Evolutionary conservation across 1,140 invertebrate genomes (phyloP).

Genomic region (Monochamus saltuarius): DNA sequence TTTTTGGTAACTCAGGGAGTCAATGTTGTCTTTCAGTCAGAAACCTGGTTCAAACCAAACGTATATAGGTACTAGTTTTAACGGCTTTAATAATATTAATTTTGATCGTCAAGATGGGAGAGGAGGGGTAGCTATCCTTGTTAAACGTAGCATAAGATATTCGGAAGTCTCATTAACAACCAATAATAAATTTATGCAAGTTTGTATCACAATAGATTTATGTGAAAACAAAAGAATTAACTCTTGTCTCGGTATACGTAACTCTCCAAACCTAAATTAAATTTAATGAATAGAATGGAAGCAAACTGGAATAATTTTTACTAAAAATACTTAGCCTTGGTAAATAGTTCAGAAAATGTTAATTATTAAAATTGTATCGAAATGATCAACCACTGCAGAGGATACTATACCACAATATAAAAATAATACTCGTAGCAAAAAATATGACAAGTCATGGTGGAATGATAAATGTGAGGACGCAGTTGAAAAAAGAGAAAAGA

Average conservation of each 20-base stretch:
- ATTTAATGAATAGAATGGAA: background rate
- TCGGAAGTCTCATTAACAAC: background rate
- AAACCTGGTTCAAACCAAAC: slow-evolving; percentile 11
- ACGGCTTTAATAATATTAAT: background rate
- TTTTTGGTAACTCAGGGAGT: background rate
- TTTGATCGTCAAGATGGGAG: background rate
- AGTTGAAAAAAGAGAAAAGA: background rate
- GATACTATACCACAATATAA: background rate
- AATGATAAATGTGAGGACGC: background rate
- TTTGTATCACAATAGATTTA: background rate
- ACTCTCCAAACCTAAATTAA: background rate
- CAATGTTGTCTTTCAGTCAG: background rate
- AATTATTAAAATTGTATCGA: background rate
- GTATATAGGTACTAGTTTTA: background rate
- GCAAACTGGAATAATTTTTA: background rate
- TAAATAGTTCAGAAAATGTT: background rate
- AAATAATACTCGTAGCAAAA: background rate
- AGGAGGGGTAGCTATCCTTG: background rate
- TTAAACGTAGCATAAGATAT: background rate
- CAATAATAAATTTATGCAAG: background rate
- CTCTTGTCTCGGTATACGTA: background rate
- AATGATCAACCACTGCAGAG: background rate
- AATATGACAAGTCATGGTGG: background rate
- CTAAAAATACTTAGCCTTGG: too few relatives aligned
- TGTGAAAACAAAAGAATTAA: background rate